Evolutionary conservation across 2,888 invertebrate species (phyloP), one percentile per base, ranked within the genome.

Genomic region (Tipula helvola): DNA sequence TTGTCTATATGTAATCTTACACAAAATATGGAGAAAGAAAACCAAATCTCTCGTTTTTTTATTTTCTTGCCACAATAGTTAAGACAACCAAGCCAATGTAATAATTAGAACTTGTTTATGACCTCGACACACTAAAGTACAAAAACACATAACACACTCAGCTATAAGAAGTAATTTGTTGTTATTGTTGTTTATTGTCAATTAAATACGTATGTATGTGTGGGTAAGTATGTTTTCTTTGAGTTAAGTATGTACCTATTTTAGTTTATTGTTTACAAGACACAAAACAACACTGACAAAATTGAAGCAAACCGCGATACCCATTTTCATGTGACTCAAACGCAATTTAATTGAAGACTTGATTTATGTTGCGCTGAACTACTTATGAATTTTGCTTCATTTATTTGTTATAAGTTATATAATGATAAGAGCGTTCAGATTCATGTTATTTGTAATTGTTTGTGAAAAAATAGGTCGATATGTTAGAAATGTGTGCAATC

Each of bases 41-140:
- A 71, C 71, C 71, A 71, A 71, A 71, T 71, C 71, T 71, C 28
- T 13, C 52, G 71, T 71, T 71, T 71, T 71, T 28, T 71, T 44
- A 7, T 44, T n/a, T 16, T 16, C 3, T 52, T 52, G 28, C 71
- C 71, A 71, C 71, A 71, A 71, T 18, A 3, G 5, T 39, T 28
- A 57, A 16, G 57, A 18, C 18, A 57, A 57, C 57, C 57, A 71
- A 71, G 28, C 71, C 71, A 71, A 71, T 71, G 71, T 28, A 71
- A 71, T 71, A 71, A 71, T 71, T 71, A 71, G 71, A 71, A 71
- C 71, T 71, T 71, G 71, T 71, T 71, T 71, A 71, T 71, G 71
- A 71, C 71, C 71, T 71, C 71, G 71, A 71, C 71, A 71, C 12
- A 71, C 71, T 71, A 71, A 71, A 28, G 71, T 28, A 71, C 71